Conservation (phyloP, 2,888 invertebrate species). For the Orthonychiurus folsomi region DNA sequence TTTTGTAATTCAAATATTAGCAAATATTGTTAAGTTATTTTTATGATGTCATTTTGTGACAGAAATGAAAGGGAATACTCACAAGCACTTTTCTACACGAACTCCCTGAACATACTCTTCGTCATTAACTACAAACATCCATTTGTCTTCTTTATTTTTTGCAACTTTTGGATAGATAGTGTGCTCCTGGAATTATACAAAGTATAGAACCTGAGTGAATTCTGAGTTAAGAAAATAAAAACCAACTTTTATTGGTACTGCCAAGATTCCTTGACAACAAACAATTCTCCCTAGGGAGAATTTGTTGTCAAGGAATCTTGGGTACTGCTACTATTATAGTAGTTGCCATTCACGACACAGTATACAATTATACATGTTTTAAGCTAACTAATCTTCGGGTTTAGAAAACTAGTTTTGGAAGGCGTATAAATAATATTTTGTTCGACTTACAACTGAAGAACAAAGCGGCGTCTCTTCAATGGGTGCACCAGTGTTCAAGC, state of each 20-base stretch:
- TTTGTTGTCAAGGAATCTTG: too few relatives aligned
- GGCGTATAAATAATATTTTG: too few relatives aligned
- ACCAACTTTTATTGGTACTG: too few relatives aligned
- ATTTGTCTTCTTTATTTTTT: constrained; percentile 53
- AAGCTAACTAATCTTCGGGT: too few relatives aligned
- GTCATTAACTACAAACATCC: constrained; percentile 61
- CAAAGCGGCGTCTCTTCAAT: constrained; percentile 12
- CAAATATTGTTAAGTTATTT: neutral
- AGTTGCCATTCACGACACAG: too few relatives aligned
- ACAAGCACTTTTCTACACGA: constrained; percentile 64
- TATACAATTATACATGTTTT: too few relatives aligned
- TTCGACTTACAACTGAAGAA: constrained; percentile 7
- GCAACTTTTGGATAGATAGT: constrained; percentile 57
- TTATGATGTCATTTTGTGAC: neutral
- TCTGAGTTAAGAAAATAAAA: too few relatives aligned
- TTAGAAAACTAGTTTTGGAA: too few relatives aligned
- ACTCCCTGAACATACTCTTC: constrained; percentile 60
- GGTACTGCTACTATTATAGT: too few relatives aligned
- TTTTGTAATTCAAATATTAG: constrained; percentile 12
- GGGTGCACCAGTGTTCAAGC: neutral
- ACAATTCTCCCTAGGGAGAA: too few relatives aligned
- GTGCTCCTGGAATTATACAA: constrained; percentile 42
- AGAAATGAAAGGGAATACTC: constrained; percentile 44
- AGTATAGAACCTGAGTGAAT: neutral
- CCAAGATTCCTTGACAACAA: too few relatives aligned